Evolutionary conservation across 64 coral and sea anemone genomes (phyloP).

Genomic region (Montipora efflorescens): DNA sequence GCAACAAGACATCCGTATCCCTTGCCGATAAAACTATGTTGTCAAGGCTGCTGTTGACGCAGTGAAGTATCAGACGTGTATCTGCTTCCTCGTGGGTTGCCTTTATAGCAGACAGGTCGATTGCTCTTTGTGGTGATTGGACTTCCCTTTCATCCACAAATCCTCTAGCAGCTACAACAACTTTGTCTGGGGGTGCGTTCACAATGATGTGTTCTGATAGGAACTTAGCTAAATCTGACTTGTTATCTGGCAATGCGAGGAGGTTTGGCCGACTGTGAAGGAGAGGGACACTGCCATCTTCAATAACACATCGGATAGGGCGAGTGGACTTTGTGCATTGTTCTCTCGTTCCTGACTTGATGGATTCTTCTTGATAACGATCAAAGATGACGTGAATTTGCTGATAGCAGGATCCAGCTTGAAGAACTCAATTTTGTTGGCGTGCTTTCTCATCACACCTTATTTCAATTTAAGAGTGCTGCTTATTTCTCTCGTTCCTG

Average conservation of each 20-base stretch:
- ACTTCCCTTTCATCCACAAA: too few relatives aligned
- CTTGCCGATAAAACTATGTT: conserved; percentile 48
- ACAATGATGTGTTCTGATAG: too few relatives aligned
- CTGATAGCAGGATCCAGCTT: not conserved
- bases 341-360: conserved; percentile 77
- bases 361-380: conserved; percentile 3
- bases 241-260: conserved; percentile 45
- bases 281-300: conserved; percentile 22
- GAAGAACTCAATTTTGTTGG: not conserved
- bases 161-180: too few relatives aligned
- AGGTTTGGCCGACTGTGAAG: conserved; percentile 21
- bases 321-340: conserved; percentile 1
- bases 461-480: too few relatives aligned
- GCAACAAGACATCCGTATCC: conserved; percentile 83
- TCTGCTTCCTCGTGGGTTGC: too few relatives aligned
- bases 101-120: too few relatives aligned
- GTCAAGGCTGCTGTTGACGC: too few relatives aligned
- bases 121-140: too few relatives aligned
- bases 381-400: too few relatives aligned
- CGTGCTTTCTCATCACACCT: too few relatives aligned
- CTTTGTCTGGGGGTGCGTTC: too few relatives aligned
- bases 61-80: too few relatives aligned
- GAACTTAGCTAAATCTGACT: conserved; percentile 20
- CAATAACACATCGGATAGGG: conserved; percentile 22
- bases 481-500: conserved; percentile 57